Conservation (phyloP, 2,113 vertebrate genomes). For the Tonatia bakeri region DNA sequence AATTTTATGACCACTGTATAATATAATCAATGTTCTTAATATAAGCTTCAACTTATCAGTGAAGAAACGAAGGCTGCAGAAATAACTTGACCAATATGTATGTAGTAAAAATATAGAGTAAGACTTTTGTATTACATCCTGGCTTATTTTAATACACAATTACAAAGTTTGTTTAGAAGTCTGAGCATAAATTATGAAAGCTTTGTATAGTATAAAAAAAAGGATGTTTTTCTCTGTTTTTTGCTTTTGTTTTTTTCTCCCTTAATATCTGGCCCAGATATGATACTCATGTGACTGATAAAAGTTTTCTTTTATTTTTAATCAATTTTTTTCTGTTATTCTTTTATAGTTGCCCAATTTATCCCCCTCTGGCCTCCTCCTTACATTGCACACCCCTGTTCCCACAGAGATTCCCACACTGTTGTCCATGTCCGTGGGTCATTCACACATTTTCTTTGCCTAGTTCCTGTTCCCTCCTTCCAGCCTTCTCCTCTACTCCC, state of each 20-base stretch:
- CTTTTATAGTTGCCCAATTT: too few species aligned
- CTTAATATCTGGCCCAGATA: not conserved
- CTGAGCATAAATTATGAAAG: not conserved
- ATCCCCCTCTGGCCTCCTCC: too few species aligned
- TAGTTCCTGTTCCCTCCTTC: too few species aligned
- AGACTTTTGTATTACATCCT: not conserved
- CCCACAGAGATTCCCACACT: too few species aligned
- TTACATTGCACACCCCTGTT: too few species aligned
- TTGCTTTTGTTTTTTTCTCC: not conserved
- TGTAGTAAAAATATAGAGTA: not conserved
- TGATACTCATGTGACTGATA: not conserved
- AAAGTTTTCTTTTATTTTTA: not conserved
- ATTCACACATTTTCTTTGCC: too few species aligned
- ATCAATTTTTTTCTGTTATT: too few species aligned
- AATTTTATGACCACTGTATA: not conserved
- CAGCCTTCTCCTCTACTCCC: too few species aligned
- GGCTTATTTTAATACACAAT: not conserved
- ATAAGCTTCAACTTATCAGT: not conserved
- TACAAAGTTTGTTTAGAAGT: not conserved
- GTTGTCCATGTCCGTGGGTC: too few species aligned
- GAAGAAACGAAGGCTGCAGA: not conserved
- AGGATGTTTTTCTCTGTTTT: not conserved
- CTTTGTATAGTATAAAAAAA: not conserved
- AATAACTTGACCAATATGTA: not conserved
- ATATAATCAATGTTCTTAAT: not conserved